Conservation (phyloP, 2,888 invertebrate species). For the Meteorus colon region DNA sequence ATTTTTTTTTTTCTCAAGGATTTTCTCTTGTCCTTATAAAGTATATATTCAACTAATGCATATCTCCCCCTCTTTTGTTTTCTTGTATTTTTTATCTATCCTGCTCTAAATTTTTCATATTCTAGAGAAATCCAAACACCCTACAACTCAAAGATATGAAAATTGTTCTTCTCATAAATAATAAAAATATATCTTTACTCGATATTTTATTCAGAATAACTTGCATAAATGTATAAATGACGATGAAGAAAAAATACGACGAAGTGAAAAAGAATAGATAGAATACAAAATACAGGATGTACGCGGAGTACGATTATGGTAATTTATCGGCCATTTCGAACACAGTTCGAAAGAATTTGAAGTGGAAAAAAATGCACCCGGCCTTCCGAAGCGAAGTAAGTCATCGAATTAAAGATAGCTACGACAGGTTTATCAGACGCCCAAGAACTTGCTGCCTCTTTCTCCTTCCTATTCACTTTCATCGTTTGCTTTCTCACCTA, state of each 20-base stretch:
- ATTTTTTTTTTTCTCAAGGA: no score
- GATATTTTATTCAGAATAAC: constrained; percentile 3
- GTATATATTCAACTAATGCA: no score
- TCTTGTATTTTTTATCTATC: no score
- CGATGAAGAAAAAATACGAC: background rate
- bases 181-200: background rate
- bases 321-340: constrained; percentile 37
- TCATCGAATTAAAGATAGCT: constrained; percentile 64
- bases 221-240: constrained; percentile 2
- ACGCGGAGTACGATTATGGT: constrained; percentile 36
- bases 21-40: no score
- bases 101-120: no score
- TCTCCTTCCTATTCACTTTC: constrained; percentile 40
- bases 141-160: no score
- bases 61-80: no score
- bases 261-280: background rate
- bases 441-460: constrained; percentile 47
- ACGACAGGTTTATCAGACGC: constrained; percentile 68
- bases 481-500: constrained; percentile 29
- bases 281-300: constrained; percentile 31
- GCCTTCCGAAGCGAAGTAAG: constrained; percentile 57
- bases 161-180: no score
- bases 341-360: constrained; percentile 15
- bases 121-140: no score
- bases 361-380: constrained; percentile 36